phyloP scores from a whole-genome alignment of 2,888 invertebrate genomes.

The Tachystola acroxantha region DNA sequence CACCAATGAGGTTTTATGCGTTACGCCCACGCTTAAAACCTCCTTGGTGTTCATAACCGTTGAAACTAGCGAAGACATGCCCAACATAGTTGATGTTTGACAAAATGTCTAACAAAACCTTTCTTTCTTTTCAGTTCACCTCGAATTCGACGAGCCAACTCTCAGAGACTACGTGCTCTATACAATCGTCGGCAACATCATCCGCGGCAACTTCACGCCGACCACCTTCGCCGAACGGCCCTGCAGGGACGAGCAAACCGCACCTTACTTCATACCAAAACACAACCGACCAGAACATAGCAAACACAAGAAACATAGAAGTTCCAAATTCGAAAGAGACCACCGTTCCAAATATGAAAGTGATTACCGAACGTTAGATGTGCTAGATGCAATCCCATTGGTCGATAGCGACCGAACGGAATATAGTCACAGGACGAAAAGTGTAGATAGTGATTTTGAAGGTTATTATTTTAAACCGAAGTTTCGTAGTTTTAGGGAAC shows the following conservation, averaged over 20 bases:
- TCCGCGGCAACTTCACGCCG: constrained; percentile 67
- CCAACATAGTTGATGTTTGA: too few species aligned
- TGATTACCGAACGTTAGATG: constrained; percentile 3
- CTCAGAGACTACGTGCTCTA: constrained; percentile 63
- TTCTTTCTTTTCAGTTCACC: constrained; percentile 55
- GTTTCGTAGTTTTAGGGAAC: constrained; percentile 37
- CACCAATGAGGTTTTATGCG: too few species aligned
- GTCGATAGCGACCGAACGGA: constrained; percentile 8
- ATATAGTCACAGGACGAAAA: constrained; percentile 27
- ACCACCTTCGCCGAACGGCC: constrained; percentile 50
- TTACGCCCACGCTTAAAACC: too few species aligned
- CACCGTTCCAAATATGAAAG: constrained; percentile 7
- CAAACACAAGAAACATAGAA: constrained; percentile 37
- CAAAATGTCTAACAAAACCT: background rate
- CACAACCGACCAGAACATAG: constrained; percentile 41
- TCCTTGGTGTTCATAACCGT: too few species aligned
- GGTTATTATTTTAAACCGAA: constrained; percentile 59
- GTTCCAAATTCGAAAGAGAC: constrained; percentile 8
- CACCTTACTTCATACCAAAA: constrained; percentile 60
- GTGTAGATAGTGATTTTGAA: constrained; percentile 27
- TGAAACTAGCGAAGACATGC: too few species aligned
- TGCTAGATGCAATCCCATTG: background rate
- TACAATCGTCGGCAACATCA: constrained; percentile 52
- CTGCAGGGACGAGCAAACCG: constrained; percentile 46
- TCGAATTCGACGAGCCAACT: constrained; percentile 44